Evolutionary conservation across 2,888 invertebrate species (phyloP), one percentile per base, ranked within the genome.

Genomic region (Kryphioiulus occultus): DNA sequence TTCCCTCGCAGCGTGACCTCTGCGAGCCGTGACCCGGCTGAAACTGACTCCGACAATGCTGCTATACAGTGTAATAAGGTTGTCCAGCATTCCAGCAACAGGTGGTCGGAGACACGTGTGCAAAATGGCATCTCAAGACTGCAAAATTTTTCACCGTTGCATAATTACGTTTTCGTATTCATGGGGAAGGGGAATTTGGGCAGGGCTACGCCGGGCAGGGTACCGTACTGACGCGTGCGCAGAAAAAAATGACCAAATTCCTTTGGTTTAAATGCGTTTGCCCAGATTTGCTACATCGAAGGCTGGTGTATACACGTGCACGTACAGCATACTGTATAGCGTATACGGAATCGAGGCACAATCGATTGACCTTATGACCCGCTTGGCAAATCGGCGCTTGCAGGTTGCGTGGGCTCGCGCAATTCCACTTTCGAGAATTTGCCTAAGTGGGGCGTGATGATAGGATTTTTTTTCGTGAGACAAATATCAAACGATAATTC

Each of bases 321-420:
- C 26, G n/a, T n/a, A n/a, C n/a, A n/a, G n/a, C n/a, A n/a, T n/a
- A n/a, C n/a, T n/a, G n/a, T n/a, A n/a, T 22, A 15, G 12, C 39
- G 47, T 47, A 17, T 10, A 15, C n/a, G 53, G 19, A 17, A n/a
- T 53, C 53, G 68, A 68, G 68, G 68, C 22, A 68, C 68, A 68
- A 68, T 68, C 68, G 68, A 68, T 68, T 68, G 68, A 68, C 68
- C 68, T 68, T 26, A 9, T 68, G 68, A 68, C 68, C 68, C 22
- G 22, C 53, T 53, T 17, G 4, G 53, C 53, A 53, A 53, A 17
- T 53, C 53, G 15, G 39, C 39, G 9, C 39, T 39, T 3, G 39
- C 5, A 9, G 39, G 39, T 9, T 39, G 59, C 22, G 59, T 22
- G n/a, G 2, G 59, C 59, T 22, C n/a, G 68, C 9, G 68, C 68